These are phyloP conservation scores for Willowsia nigromaculata DNA, from an alignment of 2,888 invertebrate species.

Conservation along the genomic window DNA sequence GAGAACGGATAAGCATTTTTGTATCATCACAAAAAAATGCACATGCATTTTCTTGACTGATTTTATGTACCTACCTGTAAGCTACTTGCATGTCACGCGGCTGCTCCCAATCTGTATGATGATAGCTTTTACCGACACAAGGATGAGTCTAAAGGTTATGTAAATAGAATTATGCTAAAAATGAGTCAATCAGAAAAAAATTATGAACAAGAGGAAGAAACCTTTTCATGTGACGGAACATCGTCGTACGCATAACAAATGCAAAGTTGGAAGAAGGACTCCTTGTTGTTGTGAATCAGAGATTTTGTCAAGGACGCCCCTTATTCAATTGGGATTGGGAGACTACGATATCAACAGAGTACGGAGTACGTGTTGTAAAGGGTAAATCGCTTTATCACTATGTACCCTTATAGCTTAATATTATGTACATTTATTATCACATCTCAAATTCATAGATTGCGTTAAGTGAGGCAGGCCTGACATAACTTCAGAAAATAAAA, in stretches of 20 bases:
- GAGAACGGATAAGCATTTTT: background rate
- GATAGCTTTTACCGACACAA: background rate
- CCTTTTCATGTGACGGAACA: background rate
- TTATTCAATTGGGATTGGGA: background rate
- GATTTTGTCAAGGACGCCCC: background rate
- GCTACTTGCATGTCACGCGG: background rate
- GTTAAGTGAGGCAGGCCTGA: too few species aligned
- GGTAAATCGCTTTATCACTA: too few species aligned
- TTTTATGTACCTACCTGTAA: background rate
- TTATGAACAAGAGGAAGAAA: background rate
- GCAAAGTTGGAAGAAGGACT: background rate
- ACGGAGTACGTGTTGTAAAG: too few species aligned
- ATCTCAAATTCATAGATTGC: too few species aligned
- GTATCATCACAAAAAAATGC: background rate
- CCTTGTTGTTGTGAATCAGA: background rate
- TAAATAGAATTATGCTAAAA: constrained; percentile 25
- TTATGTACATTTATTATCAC: too few species aligned
- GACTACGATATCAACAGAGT: too few species aligned
- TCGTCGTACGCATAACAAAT: background rate
- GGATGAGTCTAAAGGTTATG: constrained; percentile 23
- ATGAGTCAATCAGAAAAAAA: constrained; percentile 26
- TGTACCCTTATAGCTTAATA: too few species aligned
- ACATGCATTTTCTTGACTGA: too few species aligned
- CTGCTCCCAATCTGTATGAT: background rate
- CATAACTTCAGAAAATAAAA: too few species aligned